A percentile compares a stretch with the other conserved stretches of the same genome.
Evolutionary conservation across 1,140 invertebrate species (phyloP).

Genomic region (Bactericera cockerelli): DNA sequence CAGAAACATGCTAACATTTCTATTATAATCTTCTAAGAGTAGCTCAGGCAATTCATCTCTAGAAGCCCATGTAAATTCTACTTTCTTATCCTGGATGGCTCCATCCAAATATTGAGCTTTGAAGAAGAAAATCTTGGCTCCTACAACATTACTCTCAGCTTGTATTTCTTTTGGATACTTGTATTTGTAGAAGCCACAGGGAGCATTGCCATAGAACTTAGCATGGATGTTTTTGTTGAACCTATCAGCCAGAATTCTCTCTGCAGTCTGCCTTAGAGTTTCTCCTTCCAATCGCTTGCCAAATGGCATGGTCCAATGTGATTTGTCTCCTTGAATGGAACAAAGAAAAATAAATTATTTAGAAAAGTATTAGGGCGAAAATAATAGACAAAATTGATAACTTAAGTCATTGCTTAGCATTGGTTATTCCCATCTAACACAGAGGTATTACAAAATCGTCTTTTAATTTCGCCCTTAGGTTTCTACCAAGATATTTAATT

Average conservation of each 20-base stretch:
- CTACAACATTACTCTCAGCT: conserved; percentile 17
- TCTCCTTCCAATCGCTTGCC: conserved; percentile 51
- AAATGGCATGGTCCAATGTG: conserved; percentile 58
- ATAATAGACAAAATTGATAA: no score
- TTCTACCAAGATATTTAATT: no score
- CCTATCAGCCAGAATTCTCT: conserved; percentile 49
- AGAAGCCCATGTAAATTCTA: conserved; percentile 40
- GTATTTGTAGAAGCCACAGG: conserved; percentile 76
- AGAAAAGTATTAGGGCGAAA: no score
- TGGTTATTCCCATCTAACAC: no score
- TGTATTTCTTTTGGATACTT: conserved; percentile 54
- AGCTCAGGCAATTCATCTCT: conserved; percentile 33
- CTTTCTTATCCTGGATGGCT: conserved; percentile 11
- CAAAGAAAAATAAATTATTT: no score
- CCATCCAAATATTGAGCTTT: conserved; percentile 23
- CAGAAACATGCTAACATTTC: conserved; percentile 36
- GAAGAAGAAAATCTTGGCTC: conserved; percentile 26
- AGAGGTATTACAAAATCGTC: no score
- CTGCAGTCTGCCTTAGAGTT: conserved; percentile 67
- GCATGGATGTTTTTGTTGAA: conserved; percentile 51
- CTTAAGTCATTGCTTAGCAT: no score
- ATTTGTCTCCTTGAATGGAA: conserved; percentile 26
- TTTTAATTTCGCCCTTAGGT: no score
- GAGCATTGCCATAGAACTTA: conserved; percentile 69
- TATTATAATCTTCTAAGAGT: conserved; percentile 30